Percentiles rank a stretch among this genome's conserved stretches.
Conservation (phyloP, 1,140 invertebrate species). For the Drosophila grimshawi region DNA sequence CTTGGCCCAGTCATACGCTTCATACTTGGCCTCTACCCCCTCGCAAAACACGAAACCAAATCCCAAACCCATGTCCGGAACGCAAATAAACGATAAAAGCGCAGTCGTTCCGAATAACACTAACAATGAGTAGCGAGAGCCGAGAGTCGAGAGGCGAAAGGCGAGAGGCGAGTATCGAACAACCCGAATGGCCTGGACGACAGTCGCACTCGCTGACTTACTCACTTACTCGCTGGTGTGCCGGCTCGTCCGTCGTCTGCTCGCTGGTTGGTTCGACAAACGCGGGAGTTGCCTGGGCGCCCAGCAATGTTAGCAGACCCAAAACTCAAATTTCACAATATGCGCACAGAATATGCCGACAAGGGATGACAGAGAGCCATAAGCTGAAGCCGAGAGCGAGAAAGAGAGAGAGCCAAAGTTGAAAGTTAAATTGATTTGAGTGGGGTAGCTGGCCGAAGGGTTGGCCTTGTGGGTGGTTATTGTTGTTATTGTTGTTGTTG, state of each 20-base stretch:
- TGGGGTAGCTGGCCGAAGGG: slow-evolving; percentile 54
- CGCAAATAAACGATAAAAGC: slow-evolving; percentile 82
- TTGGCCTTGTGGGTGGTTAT: slow-evolving; percentile 60
- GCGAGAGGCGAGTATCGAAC: neutral
- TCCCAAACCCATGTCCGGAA: slow-evolving; percentile 50
- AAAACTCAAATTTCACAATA: slow-evolving; percentile 40
- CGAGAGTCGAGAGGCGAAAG: slow-evolving; percentile 3
- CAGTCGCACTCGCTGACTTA: slow-evolving; percentile 44
- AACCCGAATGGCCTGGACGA: slow-evolving; percentile 5
- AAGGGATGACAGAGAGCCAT: slow-evolving; percentile 9
- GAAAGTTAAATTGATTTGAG: slow-evolving; percentile 80
- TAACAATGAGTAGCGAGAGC: slow-evolving; percentile 77
- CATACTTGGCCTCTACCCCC: slow-evolving; percentile 12
- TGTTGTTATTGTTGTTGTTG: slow-evolving; percentile 18
- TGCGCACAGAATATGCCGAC: slow-evolving; percentile 28
- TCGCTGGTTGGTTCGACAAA: slow-evolving; percentile 76
- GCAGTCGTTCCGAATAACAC: slow-evolving; percentile 77
- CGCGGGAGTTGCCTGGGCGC: slow-evolving; percentile 80
- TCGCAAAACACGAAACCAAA: slow-evolving; percentile 43
- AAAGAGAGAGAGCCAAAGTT: slow-evolving; percentile 50
- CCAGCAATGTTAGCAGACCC: slow-evolving; percentile 48
- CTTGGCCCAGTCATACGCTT: slow-evolving; percentile 41
- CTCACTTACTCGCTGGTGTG: slow-evolving; percentile 46
- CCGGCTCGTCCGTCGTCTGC: slow-evolving; percentile 62
- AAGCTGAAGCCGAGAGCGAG: slow-evolving; percentile 16